Base-by-base conservation (phyloP, 2,888 invertebrate species). In the Harpalus rufipes region DNA sequence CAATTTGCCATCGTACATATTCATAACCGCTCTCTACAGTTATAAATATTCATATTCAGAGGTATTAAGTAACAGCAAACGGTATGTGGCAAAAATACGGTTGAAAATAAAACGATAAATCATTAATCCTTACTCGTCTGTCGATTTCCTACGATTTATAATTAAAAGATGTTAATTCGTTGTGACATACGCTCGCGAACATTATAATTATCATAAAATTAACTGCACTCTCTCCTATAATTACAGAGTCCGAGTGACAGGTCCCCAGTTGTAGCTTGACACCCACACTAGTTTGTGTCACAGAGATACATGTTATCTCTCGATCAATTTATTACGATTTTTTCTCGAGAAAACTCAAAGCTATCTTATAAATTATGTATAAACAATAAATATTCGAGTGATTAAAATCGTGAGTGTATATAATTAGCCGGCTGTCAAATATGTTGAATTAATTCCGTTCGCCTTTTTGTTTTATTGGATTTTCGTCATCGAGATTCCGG, bases 161-260 rank as follows among this genome's bases (percentile, higher is more conserved):
- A 76, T 76, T 84, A 84, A 84, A 84, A 78, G 84, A 84, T 84
- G 84, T 78, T 84, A 84, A 84, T 84, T 61, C 41, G 78, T 78
- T 65, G 63, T 78, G 84, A 84, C 84, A 84, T 78, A 84, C 65
- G 78, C 44, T 32, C 16, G 78, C 78, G 76, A 78, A 84, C 84
- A 78, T 84, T 84, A 56, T 84, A 84, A 84, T 84, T 78, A 84
- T 78, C 78, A 78, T 84, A 84, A 84, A 84, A 84, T 84, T 84
- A 84, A 84, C 84, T 78, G 84, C 76, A 74, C 83, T 59, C 59
- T 83, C 72, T 61, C 61, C 61, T 61, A 80, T 80, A 80, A 80
- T 80, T 80, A 80, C 41, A 80, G 25, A 25, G 44, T 6, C 56
- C 14, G 80, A 39, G 80, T 61, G 80, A 41, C 80, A 80, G 39